Evolutionary conservation across 2,113 vertebrate species (phyloP).

Genomic region (Semicossyphus pulcher): DNA sequence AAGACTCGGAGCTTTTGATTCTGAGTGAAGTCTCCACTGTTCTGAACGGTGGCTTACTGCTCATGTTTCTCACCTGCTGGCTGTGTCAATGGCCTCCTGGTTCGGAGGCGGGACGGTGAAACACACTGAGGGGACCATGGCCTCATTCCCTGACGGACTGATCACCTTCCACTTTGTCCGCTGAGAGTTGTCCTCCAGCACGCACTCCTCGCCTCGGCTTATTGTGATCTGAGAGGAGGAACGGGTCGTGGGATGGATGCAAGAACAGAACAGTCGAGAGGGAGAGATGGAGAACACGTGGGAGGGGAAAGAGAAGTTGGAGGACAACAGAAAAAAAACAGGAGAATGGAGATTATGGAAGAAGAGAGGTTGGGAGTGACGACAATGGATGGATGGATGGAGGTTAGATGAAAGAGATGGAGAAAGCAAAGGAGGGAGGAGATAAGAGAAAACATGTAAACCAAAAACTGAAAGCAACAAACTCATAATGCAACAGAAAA

Average conservation of each 20-base stretch:
- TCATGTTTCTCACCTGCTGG: constrained; percentile 86
- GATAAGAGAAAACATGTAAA: constrained; percentile 34
- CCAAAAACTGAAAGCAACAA: constrained; percentile 46
- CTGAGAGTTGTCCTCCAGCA: constrained; percentile 96
- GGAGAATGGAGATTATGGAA: constrained; percentile 13
- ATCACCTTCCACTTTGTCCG: constrained; percentile 99
- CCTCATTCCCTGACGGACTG: constrained; percentile 95
- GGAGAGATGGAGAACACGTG: neutral
- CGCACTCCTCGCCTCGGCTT: constrained; percentile 94
- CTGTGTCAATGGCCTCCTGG: constrained; percentile 92
- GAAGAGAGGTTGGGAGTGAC: neutral
- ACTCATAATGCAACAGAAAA: constrained; percentile 57
- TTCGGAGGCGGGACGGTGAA: constrained; percentile 94
- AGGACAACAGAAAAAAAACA: too few relatives aligned
- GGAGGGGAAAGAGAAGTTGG: neutral
- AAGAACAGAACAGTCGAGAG: neutral
- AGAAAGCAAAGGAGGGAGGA: neutral
- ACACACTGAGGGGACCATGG: constrained; percentile 98
- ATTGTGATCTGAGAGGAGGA: constrained; percentile 90
- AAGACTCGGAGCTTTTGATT: too few relatives aligned
- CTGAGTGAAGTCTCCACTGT: too few relatives aligned
- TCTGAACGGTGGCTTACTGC: too few relatives aligned
- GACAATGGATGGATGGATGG: constrained; percentile 9
- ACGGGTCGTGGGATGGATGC: constrained; percentile 2
- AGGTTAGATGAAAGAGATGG: neutral